A percentile compares a stretch with the other conserved stretches of the same genome.
phyloP scores from a whole-genome alignment of 2,888 invertebrate genomes.

The Pandemis cinnamomeana region DNA sequence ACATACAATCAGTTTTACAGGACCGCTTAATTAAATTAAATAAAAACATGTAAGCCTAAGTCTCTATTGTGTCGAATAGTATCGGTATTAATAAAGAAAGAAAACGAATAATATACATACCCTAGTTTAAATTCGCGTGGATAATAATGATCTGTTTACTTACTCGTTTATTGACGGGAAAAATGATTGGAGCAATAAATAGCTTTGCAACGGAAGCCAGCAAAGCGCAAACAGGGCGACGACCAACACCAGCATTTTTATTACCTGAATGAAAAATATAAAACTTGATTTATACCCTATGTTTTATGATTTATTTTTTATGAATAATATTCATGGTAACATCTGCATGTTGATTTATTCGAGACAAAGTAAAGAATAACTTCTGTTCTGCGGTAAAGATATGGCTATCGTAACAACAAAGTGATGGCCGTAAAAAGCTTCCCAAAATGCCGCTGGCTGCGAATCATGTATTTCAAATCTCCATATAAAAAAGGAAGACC shows the following conservation, averaged over 20 bases:
- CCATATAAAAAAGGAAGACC: neutral
- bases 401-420: conserved; percentile 16
- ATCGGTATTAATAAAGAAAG: too few relatives aligned
- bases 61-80: too few relatives aligned
- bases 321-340: neutral
- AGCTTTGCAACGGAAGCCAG: conserved; percentile 92
- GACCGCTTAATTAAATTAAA: too few relatives aligned
- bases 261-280: conserved; percentile 85
- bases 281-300: conserved; percentile 23
- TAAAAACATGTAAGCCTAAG: too few relatives aligned
- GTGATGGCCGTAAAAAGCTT: conserved; percentile 12
- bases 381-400: neutral
- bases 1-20: too few relatives aligned
- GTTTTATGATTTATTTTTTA: conserved; percentile 21
- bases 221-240: conserved; percentile 92
- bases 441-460: neutral
- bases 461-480: conserved; percentile 12
- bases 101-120: neutral
- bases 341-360: conserved; percentile 13
- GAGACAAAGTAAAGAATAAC: conserved; percentile 4
- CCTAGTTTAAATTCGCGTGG: neutral
- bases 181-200: conserved; percentile 89
- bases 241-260: conserved; percentile 94
- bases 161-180: conserved; percentile 89
- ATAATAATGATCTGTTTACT: conserved; percentile 58